Conservation (phyloP, 1,140 invertebrate genomes). For the Drosophila aff. region DNA sequence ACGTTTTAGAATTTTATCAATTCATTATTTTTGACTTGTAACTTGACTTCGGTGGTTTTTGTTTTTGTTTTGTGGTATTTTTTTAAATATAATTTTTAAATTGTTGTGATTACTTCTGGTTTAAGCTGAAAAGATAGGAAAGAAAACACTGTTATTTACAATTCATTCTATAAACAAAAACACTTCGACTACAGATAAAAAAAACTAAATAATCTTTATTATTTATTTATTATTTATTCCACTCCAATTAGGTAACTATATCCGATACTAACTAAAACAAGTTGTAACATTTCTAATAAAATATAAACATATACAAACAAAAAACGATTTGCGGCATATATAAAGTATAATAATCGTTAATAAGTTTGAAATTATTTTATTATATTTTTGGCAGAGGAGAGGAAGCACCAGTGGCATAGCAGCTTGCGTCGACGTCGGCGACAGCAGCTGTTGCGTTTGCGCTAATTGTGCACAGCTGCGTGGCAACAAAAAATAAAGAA, state of each 20-base stretch:
- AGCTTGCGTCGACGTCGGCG: conserved; percentile 17
- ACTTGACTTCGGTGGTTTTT: conserved; percentile 33
- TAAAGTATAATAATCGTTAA: conserved; percentile 6
- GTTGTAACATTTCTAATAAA: neutral
- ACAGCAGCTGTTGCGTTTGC: conserved; percentile 59
- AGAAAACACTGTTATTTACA: neutral
- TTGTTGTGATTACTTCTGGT: conserved; percentile 20
- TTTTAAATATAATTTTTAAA: conserved; percentile 15
- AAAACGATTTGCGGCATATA: neutral
- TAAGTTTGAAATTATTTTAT: conserved; percentile 16
- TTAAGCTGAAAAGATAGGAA: conserved; percentile 23
- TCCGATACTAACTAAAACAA: neutral
- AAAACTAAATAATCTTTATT: neutral
- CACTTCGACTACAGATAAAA: too few species aligned
- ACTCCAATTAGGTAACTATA: neutral
- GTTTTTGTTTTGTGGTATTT: conserved; percentile 35
- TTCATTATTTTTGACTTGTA: neutral
- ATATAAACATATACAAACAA: neutral
- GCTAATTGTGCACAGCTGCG: conserved; percentile 79
- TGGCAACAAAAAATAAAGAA: conserved; percentile 42
- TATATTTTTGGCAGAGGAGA: conserved; percentile 9
- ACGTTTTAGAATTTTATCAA: conserved; percentile 4
- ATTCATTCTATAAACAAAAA: neutral
- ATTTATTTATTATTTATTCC: too few species aligned
- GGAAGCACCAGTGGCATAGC: neutral